Conservation (phyloP, 2,113 vertebrate species). For the Steatornis caripensis region DNA sequence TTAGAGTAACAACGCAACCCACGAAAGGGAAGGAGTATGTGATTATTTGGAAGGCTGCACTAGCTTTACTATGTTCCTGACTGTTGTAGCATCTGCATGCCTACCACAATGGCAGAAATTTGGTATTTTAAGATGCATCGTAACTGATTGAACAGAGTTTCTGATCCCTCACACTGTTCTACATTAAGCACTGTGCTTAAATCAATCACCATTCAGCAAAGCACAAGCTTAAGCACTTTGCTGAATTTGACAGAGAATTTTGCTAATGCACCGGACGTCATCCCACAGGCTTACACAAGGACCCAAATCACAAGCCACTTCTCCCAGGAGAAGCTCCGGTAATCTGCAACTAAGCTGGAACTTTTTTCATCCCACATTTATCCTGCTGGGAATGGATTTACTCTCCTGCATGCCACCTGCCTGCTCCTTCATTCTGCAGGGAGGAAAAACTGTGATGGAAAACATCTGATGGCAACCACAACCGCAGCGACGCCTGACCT, state of each 20-base stretch:
- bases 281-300: background rate
- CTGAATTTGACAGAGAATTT: conserved; percentile 19
- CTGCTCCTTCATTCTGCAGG: background rate
- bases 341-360: conserved; percentile 25
- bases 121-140: background rate
- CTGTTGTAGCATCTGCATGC: background rate
- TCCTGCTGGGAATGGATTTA: background rate
- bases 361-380: background rate
- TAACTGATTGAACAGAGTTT: background rate
- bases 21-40: background rate
- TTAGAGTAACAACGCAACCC: background rate
- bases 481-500: background rate
- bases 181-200: background rate
- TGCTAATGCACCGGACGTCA: conserved; percentile 2
- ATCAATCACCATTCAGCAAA: conserved; percentile 10
- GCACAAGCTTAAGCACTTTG: background rate
- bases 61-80: background rate
- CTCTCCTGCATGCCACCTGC: background rate
- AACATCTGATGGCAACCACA: background rate
- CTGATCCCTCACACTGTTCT: conserved; percentile 3
- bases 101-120: background rate
- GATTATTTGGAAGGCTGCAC: background rate
- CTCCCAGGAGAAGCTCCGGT: background rate
- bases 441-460: background rate
- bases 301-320: conserved; percentile 16